Percentiles rank a stretch among this genome's conserved stretches.
Evolutionary conservation across 2,888 invertebrate species (phyloP).

Genomic region (Ametastegia equiseti): DNA sequence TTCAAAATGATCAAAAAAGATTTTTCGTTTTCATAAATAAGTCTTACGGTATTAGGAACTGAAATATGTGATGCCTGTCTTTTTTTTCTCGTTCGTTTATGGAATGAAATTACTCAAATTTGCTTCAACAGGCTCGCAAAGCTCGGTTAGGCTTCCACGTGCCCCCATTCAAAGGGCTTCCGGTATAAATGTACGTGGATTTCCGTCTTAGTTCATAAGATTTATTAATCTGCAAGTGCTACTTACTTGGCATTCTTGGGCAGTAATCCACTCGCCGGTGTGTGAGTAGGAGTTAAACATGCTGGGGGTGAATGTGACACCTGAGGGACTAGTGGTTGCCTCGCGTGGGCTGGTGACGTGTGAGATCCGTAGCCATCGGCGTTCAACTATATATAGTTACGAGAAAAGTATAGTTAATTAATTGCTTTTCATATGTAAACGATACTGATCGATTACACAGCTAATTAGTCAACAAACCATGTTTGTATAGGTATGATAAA

Average conservation of each 20-base stretch:
- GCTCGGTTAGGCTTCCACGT: neutral
- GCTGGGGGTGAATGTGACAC: slow-evolving; percentile 77
- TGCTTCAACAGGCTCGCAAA: neutral
- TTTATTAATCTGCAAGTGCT: slow-evolving; percentile 42
- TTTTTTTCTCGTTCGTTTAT: too few relatives aligned
- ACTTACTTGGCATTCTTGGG: slow-evolving; percentile 97
- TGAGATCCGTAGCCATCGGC: slow-evolving; percentile 92
- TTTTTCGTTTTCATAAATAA: neutral
- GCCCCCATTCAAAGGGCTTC: neutral
- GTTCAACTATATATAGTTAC: slow-evolving; percentile 83
- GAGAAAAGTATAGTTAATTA: slow-evolving; percentile 47
- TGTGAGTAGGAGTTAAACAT: slow-evolving; percentile 74
- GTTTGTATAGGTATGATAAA: neutral
- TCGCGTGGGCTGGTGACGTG: slow-evolving; percentile 86
- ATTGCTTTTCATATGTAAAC: neutral
- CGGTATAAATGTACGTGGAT: neutral
- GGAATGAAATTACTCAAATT: neutral
- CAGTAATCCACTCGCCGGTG: slow-evolving; percentile 76
- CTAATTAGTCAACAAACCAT: neutral
- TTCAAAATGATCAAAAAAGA: too few relatives aligned
- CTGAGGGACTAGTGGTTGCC: slow-evolving; percentile 87
- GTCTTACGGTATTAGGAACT: too few relatives aligned
- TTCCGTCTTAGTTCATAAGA: neutral
- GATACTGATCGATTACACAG: neutral
- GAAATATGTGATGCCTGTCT: too few relatives aligned